A percentile compares a stretch with the other conserved stretches of the same genome.
Evolutionary conservation across 2,113 vertebrate genomes (phyloP).

Genomic region (Pterophyllum scalare): DNA sequence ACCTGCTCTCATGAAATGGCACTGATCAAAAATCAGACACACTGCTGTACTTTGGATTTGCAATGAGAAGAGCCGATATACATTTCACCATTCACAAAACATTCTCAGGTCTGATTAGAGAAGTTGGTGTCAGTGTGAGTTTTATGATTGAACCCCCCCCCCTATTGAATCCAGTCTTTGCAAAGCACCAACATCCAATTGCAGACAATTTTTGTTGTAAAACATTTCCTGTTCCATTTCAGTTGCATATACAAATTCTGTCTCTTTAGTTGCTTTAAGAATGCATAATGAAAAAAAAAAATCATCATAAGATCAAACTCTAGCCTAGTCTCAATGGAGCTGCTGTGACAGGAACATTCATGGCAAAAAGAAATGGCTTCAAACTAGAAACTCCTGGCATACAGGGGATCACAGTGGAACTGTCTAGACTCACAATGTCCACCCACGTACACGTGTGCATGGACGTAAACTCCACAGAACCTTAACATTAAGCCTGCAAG

Average conservation of each 20-base stretch:
- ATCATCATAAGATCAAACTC: conserved; percentile 1
- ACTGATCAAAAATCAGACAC: neutral
- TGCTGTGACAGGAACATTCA: conserved; percentile 42
- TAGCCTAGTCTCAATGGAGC: conserved; percentile 24
- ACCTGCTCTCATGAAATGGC: neutral
- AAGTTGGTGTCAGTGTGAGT: neutral
- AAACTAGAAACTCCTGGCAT: conserved; percentile 37
- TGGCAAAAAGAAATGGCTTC: conserved; percentile 26
- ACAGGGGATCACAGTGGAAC: conserved; percentile 79
- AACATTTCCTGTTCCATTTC: conserved; percentile 42
- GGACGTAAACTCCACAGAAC: conserved; percentile 48
- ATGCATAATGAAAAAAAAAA: conserved; percentile 24
- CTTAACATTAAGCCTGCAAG: conserved; percentile 60
- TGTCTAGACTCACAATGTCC: conserved; percentile 52
- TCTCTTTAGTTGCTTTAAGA: conserved; percentile 11
- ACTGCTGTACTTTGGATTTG: neutral
- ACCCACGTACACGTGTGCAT: conserved; percentile 13
- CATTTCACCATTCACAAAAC: neutral
- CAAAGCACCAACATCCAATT: neutral
- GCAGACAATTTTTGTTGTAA: conserved; percentile 21
- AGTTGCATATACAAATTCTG: conserved; percentile 32
- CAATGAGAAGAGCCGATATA: neutral
- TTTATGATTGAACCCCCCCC: too few species aligned
- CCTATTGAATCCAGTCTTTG: conserved; percentile 35
- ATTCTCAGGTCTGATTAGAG: conserved; percentile 4